These are phyloP conservation scores for Pycnomerus fuliginosus DNA, from an alignment of 2,888 invertebrate genomes.

Conservation along the genomic window DNA sequence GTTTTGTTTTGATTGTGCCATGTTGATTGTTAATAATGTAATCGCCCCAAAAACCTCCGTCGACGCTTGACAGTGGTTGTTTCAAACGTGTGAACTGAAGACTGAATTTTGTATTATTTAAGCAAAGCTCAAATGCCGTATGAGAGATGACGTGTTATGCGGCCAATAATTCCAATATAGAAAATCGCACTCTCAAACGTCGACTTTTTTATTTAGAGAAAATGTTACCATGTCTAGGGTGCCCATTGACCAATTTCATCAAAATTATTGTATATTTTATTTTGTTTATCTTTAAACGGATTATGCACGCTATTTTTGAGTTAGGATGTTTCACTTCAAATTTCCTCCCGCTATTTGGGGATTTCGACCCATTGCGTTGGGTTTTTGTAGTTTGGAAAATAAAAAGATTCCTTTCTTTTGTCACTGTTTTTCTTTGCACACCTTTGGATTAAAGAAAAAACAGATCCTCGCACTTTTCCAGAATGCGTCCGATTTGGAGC, in stretches of 20 bases:
- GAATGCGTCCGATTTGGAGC: too few species aligned
- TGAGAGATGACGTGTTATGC: conserved; percentile 32
- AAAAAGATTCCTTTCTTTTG: conserved; percentile 24
- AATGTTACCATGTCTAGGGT: conserved; percentile 51
- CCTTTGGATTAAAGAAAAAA: too few species aligned
- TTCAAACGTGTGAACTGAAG: conserved; percentile 39
- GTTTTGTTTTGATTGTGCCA: conserved; percentile 49
- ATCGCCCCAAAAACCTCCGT: conserved; percentile 31
- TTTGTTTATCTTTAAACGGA: conserved; percentile 17
- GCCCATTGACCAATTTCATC: conserved; percentile 35
- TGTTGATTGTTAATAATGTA: conserved; percentile 43
- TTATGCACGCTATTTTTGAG: conserved; percentile 27
- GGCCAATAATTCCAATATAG: conserved; percentile 24
- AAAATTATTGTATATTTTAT: conserved; percentile 26
- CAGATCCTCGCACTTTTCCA: conserved; percentile 4
- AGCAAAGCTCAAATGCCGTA: conserved; percentile 43
- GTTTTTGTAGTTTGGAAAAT: conserved; percentile 24
- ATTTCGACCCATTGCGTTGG: conserved; percentile 9
- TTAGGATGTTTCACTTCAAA: conserved; percentile 28
- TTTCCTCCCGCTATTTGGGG: conserved; percentile 18
- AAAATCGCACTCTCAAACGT: conserved; percentile 43
- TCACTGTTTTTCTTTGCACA: conserved; percentile 16
- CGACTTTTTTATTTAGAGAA: conserved; percentile 32
- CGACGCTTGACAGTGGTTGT: conserved; percentile 45
- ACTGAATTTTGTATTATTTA: conserved; percentile 39